These are phyloP conservation scores for Drosophila paranaensis DNA, from an alignment of 2,888 invertebrate species.

Conservation along the genomic window DNA sequence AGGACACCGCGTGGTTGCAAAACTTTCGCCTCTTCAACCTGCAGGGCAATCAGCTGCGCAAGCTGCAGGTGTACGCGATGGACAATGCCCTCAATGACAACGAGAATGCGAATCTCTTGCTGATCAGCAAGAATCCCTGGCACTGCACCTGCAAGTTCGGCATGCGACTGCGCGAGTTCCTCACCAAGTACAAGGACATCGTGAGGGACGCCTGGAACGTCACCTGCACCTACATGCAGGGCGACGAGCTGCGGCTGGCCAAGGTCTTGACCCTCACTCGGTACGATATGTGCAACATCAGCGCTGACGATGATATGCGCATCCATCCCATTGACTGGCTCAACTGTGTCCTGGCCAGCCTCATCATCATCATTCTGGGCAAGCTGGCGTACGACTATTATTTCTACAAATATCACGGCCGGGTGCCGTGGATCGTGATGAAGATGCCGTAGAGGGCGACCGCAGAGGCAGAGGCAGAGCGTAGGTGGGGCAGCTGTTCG, in stretches of 20 bases:
- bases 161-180: conserved; percentile 90
- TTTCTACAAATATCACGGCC: conserved; percentile 91
- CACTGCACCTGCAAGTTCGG: conserved; percentile 92
- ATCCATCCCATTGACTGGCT: conserved; percentile 90
- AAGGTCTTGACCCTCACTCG: conserved; percentile 89
- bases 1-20: conserved; percentile 91
- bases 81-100: conserved; percentile 92
- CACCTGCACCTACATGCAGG: conserved; percentile 88
- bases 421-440: conserved; percentile 93
- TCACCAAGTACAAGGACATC: conserved; percentile 89
- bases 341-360: conserved; percentile 88
- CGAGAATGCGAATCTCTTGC: conserved; percentile 88
- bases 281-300: conserved; percentile 88
- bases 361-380: conserved; percentile 90
- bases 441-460: conserved; percentile 87
- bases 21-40: conserved; percentile 92
- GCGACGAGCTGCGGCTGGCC: conserved; percentile 81
- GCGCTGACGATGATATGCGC: conserved; percentile 85
- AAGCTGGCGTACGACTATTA: conserved; percentile 93
- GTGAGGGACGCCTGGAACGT: conserved; percentile 90
- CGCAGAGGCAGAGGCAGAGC: not conserved
- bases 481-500: not conserved
- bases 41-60: conserved; percentile 89
- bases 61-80: conserved; percentile 92
- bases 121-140: conserved; percentile 92